phyloP scores from a whole-genome alignment of 2,888 invertebrate genomes.

The Scaptomyza cyrtandrae region DNA sequence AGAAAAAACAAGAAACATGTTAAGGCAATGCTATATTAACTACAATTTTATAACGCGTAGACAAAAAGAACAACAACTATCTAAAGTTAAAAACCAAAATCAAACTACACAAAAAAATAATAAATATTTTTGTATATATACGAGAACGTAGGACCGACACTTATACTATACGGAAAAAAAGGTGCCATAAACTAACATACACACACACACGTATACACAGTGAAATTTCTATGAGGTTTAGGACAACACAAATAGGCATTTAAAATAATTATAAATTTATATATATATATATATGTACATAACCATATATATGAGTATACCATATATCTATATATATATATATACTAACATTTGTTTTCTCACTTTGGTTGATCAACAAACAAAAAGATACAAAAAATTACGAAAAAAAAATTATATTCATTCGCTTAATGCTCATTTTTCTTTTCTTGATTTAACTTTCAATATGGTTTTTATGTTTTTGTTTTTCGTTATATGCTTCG shows the following conservation, averaged over 20 bases:
- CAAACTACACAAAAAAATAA: too few species aligned
- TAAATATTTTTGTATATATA: constrained; percentile 55
- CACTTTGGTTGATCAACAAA: constrained; percentile 41
- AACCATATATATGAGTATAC: constrained; percentile 16
- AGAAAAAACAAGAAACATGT: constrained; percentile 39
- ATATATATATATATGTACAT: constrained; percentile 22
- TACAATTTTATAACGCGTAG: constrained; percentile 69
- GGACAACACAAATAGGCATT: constrained; percentile 73
- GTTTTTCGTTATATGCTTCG: too few species aligned
- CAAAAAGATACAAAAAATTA: constrained; percentile 1
- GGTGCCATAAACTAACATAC: constrained; percentile 68
- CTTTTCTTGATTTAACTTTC: constrained; percentile 17
- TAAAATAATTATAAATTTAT: constrained; percentile 43
- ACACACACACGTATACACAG: constrained; percentile 42
- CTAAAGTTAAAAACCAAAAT: constrained; percentile 47
- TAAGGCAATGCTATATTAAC: constrained; percentile 59
- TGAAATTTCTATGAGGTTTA: constrained; percentile 64
- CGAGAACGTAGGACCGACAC: constrained; percentile 15
- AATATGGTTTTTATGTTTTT: constrained; percentile 4
- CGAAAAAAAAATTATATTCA: constrained; percentile 30
- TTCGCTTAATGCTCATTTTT: constrained; percentile 49
- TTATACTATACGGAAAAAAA: constrained; percentile 61
- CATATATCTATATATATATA: constrained; percentile 6
- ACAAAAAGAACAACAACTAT: constrained; percentile 50
- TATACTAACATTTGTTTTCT: constrained; percentile 24